Evolutionary conservation across 2,797 vertebrate species (phyloP).

Genomic region (Falco novaeseelandiae): DNA sequence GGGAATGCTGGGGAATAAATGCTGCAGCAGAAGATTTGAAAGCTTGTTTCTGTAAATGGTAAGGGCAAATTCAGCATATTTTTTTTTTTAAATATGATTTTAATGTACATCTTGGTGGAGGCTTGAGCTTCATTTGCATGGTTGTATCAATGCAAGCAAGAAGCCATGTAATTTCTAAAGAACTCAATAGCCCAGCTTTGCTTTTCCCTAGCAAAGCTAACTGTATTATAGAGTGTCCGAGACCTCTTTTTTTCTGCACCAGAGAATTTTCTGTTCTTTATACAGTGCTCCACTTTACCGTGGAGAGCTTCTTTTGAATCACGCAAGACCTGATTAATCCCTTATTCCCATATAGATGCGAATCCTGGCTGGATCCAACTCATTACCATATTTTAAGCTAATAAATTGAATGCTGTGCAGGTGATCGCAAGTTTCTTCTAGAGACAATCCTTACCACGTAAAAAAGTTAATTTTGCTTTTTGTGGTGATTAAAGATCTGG

Average conservation of each 20-base stretch:
- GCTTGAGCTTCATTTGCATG: not conserved
- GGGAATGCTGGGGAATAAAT: not conserved
- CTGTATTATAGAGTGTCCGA: not conserved
- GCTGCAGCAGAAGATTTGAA: not conserved
- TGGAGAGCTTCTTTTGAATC: not conserved
- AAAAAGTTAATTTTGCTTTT: not conserved
- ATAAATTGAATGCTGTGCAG: not conserved
- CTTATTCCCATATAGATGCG: not conserved
- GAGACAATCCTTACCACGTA: not conserved
- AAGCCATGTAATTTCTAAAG: not conserved
- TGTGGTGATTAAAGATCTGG: not conserved
- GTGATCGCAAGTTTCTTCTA: not conserved
- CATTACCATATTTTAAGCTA: not conserved
- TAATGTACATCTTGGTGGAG: not conserved
- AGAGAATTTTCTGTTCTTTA: not conserved
- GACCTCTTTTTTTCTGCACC: not conserved
- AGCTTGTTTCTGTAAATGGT: not conserved
- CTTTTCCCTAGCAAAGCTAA: not conserved
- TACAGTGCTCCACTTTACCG: not conserved
- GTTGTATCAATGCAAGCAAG: not conserved
- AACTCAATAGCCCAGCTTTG: not conserved
- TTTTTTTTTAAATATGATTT: not conserved
- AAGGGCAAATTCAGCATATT: not conserved
- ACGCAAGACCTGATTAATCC: not conserved
- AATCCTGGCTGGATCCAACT: not conserved